Conservation (phyloP, 2,888 invertebrate species). For the Apotomis betuletana region DNA sequence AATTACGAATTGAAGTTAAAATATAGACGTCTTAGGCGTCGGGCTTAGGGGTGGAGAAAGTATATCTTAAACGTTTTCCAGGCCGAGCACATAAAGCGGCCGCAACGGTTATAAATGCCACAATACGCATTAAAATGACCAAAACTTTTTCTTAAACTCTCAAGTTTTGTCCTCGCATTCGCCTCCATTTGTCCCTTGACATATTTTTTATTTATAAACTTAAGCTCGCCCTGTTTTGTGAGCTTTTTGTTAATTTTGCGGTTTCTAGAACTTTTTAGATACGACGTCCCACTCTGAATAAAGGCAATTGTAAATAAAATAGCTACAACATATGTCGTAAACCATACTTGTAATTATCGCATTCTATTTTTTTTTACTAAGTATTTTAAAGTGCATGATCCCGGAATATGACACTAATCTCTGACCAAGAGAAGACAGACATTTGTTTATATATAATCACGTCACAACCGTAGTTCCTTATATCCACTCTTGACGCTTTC, state of each 20-base stretch:
- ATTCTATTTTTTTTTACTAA: too few species aligned
- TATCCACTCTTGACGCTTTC: too few species aligned
- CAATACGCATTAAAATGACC: constrained; percentile 53
- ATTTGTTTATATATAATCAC: too few species aligned
- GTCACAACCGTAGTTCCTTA: too few species aligned
- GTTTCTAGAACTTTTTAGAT: constrained; percentile 58
- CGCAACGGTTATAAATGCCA: constrained; percentile 45
- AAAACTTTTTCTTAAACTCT: constrained; percentile 52
- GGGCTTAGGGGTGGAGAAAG: too few species aligned
- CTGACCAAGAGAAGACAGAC: too few species aligned
- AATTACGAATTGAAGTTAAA: too few species aligned
- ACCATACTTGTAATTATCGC: too few species aligned
- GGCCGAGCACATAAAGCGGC: constrained; percentile 24
- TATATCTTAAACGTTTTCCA: neutral
- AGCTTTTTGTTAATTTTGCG: constrained; percentile 66
- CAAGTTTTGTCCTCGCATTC: constrained; percentile 52
- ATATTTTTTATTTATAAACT: constrained; percentile 68
- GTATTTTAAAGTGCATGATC: too few species aligned
- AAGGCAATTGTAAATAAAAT: neutral
- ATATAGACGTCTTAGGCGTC: too few species aligned
- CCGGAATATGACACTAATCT: too few species aligned
- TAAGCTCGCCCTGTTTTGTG: constrained; percentile 60
- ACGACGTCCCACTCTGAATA: neutral
- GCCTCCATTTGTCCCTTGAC: constrained; percentile 62
- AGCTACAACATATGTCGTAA: too few species aligned